Conservation (phyloP, 2,888 invertebrate species). For the Crepidodera aurea region DNA sequence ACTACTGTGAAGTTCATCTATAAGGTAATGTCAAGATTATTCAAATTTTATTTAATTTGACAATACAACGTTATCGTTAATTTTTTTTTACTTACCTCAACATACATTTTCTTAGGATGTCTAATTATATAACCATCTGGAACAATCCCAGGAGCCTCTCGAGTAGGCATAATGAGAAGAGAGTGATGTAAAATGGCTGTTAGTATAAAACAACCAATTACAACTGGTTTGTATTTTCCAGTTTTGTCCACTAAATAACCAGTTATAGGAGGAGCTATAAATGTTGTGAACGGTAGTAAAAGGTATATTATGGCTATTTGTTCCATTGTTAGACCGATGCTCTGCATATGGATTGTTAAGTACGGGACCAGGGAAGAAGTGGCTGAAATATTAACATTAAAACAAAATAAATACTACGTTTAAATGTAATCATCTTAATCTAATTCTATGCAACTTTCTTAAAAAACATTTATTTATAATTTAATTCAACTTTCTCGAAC, state of each 20-base stretch:
- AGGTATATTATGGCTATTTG: conserved; percentile 89
- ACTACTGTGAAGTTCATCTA: no score
- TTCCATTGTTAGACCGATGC: conserved; percentile 84
- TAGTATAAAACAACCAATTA: conserved; percentile 78
- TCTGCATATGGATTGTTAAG: conserved; percentile 90
- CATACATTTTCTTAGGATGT: conserved; percentile 74
- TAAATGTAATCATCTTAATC: no score
- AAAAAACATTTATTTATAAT: no score
- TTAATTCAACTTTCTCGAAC: no score
- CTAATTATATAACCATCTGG: conserved; percentile 77
- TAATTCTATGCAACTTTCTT: no score
- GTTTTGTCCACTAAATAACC: conserved; percentile 87
- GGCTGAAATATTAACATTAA: conserved; percentile 65
- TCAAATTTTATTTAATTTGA: no score
- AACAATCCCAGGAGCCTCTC: conserved; percentile 78
- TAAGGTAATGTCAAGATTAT: no score
- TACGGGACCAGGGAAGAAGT: conserved; percentile 86
- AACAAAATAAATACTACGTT: no score
- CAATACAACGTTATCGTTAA: no score
- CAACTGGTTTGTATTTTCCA: conserved; percentile 84
- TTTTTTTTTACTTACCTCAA: conserved; percentile 72
- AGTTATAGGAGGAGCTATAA: conserved; percentile 84
- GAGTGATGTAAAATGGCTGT: conserved; percentile 84
- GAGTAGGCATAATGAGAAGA: conserved; percentile 79
- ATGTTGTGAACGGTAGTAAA: conserved; percentile 85